Conservation (phyloP, 2,113 vertebrate genomes). For the Peromyscus maniculatus region DNA sequence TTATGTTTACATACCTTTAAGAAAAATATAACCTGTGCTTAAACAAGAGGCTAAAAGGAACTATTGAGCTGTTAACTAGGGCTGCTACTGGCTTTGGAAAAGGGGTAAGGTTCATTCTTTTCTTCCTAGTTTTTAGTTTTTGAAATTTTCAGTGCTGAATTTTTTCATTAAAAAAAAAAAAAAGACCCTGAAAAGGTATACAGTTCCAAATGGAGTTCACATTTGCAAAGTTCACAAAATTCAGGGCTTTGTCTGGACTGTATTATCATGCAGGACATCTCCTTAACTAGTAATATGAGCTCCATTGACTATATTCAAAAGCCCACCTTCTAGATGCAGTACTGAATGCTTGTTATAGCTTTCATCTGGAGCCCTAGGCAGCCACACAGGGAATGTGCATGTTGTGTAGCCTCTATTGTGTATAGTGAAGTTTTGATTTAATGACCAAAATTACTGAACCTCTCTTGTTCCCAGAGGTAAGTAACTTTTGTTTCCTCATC, state of each 20-base stretch:
- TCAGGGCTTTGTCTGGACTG: not conserved
- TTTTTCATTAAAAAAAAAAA: not conserved
- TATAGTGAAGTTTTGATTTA: not conserved
- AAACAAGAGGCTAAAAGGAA: conserved; percentile 15
- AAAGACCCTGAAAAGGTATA: not conserved
- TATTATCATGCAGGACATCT: not conserved
- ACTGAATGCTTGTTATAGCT: not conserved
- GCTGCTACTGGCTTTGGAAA: not conserved
- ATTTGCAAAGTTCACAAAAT: conserved; percentile 33
- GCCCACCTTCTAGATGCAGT: too few species aligned
- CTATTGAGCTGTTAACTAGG: conserved; percentile 40
- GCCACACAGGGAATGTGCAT: not conserved
- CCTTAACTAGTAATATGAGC: not conserved
- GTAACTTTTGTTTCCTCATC: not conserved
- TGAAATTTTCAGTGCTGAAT: conserved; percentile 42
- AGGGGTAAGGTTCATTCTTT: not conserved
- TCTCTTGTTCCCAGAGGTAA: too few species aligned
- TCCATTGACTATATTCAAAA: not conserved
- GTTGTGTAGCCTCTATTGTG: not conserved
- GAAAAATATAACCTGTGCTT: not conserved
- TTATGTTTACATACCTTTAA: not conserved
- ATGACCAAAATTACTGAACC: not conserved
- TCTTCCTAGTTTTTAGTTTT: conserved; percentile 19
- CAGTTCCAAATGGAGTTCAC: not conserved
- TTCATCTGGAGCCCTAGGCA: not conserved